Percentiles rank a stretch among this genome's conserved stretches.
These are phyloP conservation scores for Imbricaverruca yamaguchii DNA, from an alignment of 2,888 invertebrate species.

Conservation along the genomic window DNA sequence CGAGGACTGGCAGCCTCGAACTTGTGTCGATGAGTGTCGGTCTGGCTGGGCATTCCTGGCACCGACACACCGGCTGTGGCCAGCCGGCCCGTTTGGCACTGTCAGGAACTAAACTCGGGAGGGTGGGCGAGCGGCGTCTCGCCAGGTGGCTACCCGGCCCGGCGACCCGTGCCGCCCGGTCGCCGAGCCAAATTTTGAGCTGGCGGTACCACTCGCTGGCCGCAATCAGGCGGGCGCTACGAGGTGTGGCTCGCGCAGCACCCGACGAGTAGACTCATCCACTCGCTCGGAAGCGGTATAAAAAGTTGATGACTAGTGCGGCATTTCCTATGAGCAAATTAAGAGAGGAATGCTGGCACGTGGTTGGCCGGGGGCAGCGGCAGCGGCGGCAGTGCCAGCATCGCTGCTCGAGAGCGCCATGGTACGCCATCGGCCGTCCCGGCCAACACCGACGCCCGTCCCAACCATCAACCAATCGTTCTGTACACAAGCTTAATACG, in stretches of 20 bases:
- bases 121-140: background rate
- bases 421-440: too few relatives aligned
- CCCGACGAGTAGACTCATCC: background rate
- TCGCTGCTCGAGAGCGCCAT: too few relatives aligned
- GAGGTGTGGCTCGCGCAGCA: background rate
- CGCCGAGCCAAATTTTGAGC: background rate
- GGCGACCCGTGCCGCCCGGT: background rate
- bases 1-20: too few relatives aligned
- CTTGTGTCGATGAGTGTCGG: too few relatives aligned
- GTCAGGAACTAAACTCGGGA: conserved; percentile 3
- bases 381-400: background rate
- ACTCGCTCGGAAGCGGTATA: background rate
- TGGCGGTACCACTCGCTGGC: background rate
- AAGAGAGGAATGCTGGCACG: background rate
- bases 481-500: background rate
- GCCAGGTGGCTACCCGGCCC: too few relatives aligned
- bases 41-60: background rate
- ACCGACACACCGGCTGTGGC: too few relatives aligned
- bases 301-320: conserved; percentile 9
- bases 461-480: background rate
- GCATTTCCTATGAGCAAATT: conserved; percentile 6
- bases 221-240: background rate
- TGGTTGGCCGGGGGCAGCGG: background rate
- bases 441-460: background rate
- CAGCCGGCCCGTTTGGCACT: background rate